Evolutionary conservation across 2,888 invertebrate genomes (phyloP), one percentile per base, ranked within the genome.

Genomic region (Drosophila picticornis): DNA sequence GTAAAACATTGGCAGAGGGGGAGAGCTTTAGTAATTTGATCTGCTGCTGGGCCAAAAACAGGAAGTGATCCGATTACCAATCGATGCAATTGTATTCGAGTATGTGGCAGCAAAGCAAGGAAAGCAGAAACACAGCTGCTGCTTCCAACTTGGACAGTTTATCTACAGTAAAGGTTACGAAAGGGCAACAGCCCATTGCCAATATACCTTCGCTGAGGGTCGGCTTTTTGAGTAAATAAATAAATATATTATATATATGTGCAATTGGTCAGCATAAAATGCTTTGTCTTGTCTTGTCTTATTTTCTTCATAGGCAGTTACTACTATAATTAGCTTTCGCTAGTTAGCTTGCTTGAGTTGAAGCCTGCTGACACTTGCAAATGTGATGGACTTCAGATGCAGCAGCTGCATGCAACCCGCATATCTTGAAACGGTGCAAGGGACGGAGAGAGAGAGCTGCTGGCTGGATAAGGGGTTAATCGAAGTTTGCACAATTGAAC

Each of bases 1-100:
- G 93, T 90, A 94, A 92, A 81, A 22, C 9, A 60, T 43, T 9
- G 94, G 93, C 94, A 94, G 94, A 56, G 29, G 31, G 10, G n/a
- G 52, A 27, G 36, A 4, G 36, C 64, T 69, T 66, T 55, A 58
- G 50, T 29, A 64, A 75, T 36, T 56, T 32, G 51, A 59, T 50
- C 13, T 19, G 56, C 2, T 50, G 11, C 19, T 55, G 50, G 53
- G 22, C 22, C 46, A 31, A 53, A 48, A 72, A 48, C 72, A 77
- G 74, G 66, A 77, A 77, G 65, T 38, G 66, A 63, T 83, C 66
- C 72, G 68, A 71, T 80, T 83, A 78, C 70, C 58, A 46, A 63
- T 80, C 71, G 67, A 53, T 40, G 73, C 69, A 58, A 43, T 34
- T 67, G 84, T 73, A 82, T 81, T 79, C 77, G 76, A 81, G 80